Conservation (phyloP, 2,888 invertebrate species). For the Dione juno region DNA sequence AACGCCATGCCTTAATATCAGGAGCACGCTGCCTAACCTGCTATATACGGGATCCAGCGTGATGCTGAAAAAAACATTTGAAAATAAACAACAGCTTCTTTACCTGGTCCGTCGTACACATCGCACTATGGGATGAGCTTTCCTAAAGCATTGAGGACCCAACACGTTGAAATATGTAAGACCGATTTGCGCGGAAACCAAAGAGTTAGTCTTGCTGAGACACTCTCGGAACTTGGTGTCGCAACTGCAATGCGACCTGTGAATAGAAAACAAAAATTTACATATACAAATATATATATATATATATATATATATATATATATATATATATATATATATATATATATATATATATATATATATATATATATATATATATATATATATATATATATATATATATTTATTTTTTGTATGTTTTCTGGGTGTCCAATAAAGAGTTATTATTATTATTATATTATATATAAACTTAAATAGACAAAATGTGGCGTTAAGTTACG, state of each 20-base stretch:
- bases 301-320: too few species aligned
- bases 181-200: constrained; percentile 85
- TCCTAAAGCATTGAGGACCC: constrained; percentile 88
- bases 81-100: constrained; percentile 15
- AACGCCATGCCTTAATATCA: background rate
- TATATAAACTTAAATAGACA: too few species aligned
- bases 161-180: constrained; percentile 89
- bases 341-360: too few species aligned
- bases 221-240: constrained; percentile 87
- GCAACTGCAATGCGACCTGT: constrained; percentile 88
- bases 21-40: too few species aligned
- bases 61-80: too few species aligned
- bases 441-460: too few species aligned
- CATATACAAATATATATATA: too few species aligned
- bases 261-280: constrained; percentile 31
- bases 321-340: too few species aligned
- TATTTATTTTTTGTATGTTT: too few species aligned
- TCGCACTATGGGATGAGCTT: constrained; percentile 80
- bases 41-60: background rate
- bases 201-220: constrained; percentile 81
- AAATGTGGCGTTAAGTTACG: background rate
- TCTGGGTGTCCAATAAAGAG: too few species aligned
- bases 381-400: too few species aligned
- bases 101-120: constrained; percentile 73
- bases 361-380: too few species aligned